phyloP scores from a whole-genome alignment of 2,113 vertebrate species.

The Chlorodrepanis virens region DNA sequence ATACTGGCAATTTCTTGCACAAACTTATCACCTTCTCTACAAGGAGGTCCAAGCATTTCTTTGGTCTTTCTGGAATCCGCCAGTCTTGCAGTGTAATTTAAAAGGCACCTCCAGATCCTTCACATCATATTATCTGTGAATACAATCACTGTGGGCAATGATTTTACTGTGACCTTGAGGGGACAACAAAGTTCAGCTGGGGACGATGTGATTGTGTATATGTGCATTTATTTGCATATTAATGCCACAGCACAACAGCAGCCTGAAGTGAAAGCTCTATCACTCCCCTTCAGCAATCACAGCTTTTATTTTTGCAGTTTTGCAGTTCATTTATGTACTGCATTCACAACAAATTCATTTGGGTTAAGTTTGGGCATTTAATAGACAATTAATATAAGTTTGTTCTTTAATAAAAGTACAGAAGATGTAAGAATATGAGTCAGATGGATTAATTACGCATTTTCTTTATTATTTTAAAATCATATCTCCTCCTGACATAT shows the following conservation, averaged over 20 bases:
- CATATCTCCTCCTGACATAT: neutral
- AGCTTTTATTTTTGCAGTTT: neutral
- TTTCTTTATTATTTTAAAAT: neutral
- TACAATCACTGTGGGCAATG: neutral
- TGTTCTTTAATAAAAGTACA: neutral
- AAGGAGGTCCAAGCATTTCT: neutral
- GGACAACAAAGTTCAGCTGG: neutral
- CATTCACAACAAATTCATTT: neutral
- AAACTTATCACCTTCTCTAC: neutral
- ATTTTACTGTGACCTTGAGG: constrained; percentile 1
- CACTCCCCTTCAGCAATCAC: neutral
- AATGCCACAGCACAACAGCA: neutral
- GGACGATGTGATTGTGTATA: neutral
- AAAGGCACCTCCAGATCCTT: neutral
- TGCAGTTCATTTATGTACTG: neutral
- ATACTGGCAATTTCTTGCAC: neutral
- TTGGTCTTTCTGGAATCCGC: neutral
- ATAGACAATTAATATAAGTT: neutral
- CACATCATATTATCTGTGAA: neutral
- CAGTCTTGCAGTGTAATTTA: neutral
- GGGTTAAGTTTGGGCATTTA: neutral
- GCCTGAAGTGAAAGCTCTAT: neutral
- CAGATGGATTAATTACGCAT: neutral
- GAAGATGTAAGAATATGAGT: neutral
- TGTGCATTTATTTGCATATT: constrained; percentile 9